Percentiles rank a stretch among this genome's conserved stretches.
Evolutionary conservation across 2,888 invertebrate species (phyloP).

Genomic region (Polydesmus complanatus): DNA sequence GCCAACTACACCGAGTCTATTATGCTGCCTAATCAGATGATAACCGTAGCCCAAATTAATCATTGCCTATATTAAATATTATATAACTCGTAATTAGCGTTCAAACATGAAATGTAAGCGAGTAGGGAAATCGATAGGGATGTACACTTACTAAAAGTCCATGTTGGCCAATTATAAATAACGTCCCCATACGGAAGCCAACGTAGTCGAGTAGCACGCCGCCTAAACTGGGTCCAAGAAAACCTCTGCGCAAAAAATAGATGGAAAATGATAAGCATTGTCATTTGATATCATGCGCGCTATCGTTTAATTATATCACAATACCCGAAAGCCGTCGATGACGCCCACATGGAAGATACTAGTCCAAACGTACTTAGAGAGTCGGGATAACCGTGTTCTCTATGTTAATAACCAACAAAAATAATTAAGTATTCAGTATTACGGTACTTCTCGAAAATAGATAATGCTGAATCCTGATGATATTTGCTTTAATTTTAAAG

Average conservation of each 20-base stretch:
- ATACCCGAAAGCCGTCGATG: constrained; percentile 65
- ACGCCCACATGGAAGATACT: constrained; percentile 80
- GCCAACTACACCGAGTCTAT: too few species aligned
- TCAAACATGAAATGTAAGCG: too few species aligned
- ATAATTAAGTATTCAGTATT: too few species aligned
- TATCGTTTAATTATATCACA: background rate
- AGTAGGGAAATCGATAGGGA: background rate
- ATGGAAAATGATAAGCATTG: too few species aligned
- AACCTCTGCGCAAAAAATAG: background rate
- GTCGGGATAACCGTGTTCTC: constrained; percentile 64
- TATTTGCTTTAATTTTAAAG: too few species aligned
- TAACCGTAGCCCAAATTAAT: too few species aligned
- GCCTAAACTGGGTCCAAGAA: constrained; percentile 4
- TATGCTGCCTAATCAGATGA: too few species aligned
- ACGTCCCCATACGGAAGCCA: constrained; percentile 4
- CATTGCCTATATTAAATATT: too few species aligned
- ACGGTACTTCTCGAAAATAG: too few species aligned
- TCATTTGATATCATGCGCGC: too few species aligned
- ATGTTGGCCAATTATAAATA: constrained; percentile 2
- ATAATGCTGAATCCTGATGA: too few species aligned
- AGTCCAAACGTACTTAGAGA: constrained; percentile 76
- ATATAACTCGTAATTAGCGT: too few species aligned
- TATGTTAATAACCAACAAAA: constrained; percentile 6
- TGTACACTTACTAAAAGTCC: constrained; percentile 4
- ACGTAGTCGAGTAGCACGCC: background rate